phyloP scores from a whole-genome alignment of 1,140 invertebrate species.

The Drosophila parvula region DNA sequence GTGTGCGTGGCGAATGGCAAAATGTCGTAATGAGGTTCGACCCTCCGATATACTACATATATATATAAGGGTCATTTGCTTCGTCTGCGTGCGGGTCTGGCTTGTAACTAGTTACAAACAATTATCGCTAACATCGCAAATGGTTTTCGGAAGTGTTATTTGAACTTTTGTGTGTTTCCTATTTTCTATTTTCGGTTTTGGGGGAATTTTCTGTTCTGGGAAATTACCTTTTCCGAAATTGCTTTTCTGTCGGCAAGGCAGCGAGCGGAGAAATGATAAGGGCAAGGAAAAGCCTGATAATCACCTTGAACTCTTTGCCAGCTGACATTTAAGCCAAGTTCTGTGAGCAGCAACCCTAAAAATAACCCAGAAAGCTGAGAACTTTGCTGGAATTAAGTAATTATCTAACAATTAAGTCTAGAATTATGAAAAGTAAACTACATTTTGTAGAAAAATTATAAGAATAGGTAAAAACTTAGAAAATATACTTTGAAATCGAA shows the following conservation, averaged over 20 bases:
- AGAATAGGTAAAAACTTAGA: too few species aligned
- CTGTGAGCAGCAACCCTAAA: too few species aligned
- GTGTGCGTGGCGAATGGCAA: conserved; percentile 46
- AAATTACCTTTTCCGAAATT: conserved; percentile 46
- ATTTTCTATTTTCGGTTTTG: conserved; percentile 15
- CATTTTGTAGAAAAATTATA: neutral
- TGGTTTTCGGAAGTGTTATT: conserved; percentile 76
- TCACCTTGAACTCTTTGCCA: conserved; percentile 5
- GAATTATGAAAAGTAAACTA: neutral
- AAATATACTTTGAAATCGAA: neutral
- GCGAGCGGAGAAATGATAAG: neutral
- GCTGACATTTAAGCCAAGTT: neutral
- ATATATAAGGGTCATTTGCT: conserved; percentile 53
- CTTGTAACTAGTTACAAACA: conserved; percentile 49
- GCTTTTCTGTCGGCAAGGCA: conserved; percentile 10
- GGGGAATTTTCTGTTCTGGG: conserved; percentile 38
- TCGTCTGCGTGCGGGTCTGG: conserved; percentile 15
- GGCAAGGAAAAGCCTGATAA: neutral
- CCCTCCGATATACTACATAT: conserved; percentile 22
- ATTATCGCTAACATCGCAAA: conserved; percentile 74
- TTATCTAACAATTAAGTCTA: neutral
- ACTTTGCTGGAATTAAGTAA: neutral
- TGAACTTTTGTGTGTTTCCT: conserved; percentile 60
- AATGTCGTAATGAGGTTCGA: conserved; percentile 43
- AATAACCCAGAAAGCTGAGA: neutral